Evolutionary conservation across 2,888 invertebrate genomes (phyloP), one percentile per base, ranked within the genome.

Genomic region (Cephus nigrinus): DNA sequence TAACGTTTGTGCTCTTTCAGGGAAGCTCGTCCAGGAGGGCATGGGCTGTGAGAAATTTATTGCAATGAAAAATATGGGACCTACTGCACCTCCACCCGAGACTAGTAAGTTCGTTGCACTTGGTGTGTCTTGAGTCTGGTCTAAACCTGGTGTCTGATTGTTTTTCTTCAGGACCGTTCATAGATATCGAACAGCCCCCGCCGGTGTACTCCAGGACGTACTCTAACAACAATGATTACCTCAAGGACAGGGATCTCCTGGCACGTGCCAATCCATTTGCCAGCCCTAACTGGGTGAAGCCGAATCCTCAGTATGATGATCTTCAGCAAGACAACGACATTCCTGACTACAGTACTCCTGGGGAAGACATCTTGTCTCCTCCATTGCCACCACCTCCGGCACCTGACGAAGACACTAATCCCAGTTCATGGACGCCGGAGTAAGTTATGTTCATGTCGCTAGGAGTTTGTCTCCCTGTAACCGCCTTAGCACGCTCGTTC

Each of bases 1-100:
- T 75, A 4, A 31, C 23, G 12, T 32, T 71, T 71, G 1, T 23
- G 5, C 55, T 23, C 9, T 55, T 55, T 55, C 55, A 71, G 71
- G 71, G 33, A 71, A 31, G 12, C 31, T 33, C 0, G 12, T 31
- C 12, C 32, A 71, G 32, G 31, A 71, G 12, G 15, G 15, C 12
- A 33, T 9, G 4, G 31, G 12, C 12, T 71, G 71, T 71, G 32
- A 71, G 3, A 33, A 71, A 23, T 71, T 71, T 1, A 33, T 71
- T 23, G 71, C 33, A 33, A 32, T 71, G 71, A 71, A 71, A 23
- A 71, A 74, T 68, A 82, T 81, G 55, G 82, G 82, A 78, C 88
- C 89, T 3, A 87, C 82, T 74, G 89, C 89, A 12, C 89, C 89
- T 11, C 87, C 88, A n/a, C 82, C 83, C 55, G 89, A 88, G 79